A percentile compares a stretch with the other conserved stretches of the same genome.
phyloP scores from a whole-genome alignment of 2,888 invertebrate species.

The Choreutis nemorana region DNA sequence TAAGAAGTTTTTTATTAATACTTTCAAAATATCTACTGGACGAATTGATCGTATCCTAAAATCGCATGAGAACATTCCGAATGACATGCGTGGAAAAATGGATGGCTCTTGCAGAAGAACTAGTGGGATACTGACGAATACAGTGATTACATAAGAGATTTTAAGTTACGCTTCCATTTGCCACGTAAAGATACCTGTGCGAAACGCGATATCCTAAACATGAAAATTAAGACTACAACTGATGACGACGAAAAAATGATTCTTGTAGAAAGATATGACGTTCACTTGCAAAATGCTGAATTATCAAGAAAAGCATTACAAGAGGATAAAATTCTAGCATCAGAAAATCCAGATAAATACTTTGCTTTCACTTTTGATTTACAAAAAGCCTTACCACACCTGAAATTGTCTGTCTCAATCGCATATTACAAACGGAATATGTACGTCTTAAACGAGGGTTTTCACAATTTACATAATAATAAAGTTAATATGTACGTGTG shows the following conservation, averaged over 20 bases:
- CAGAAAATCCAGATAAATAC: conserved; percentile 8
- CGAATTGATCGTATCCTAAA: conserved; percentile 9
- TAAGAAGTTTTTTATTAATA: conserved; percentile 7
- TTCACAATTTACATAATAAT: conserved; percentile 16
- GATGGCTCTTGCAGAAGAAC: conserved; percentile 8
- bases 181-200: too few species aligned
- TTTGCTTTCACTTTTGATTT: conserved; percentile 10
- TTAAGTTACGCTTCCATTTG: too few species aligned
- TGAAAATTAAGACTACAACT: too few species aligned
- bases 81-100: conserved; percentile 7
- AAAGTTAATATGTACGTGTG: conserved; percentile 17
- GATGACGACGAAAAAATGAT: too few species aligned
- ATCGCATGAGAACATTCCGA: conserved; percentile 8
- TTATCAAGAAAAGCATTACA: too few species aligned
- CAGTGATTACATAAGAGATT: too few species aligned
- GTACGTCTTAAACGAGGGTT: conserved; percentile 17
- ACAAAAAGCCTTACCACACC: conserved; percentile 16
- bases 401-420: conserved; percentile 15
- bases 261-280: too few species aligned
- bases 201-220: too few species aligned
- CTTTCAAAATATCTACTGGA: conserved; percentile 8
- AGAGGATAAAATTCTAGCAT: too few species aligned
- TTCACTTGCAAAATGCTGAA: too few species aligned
- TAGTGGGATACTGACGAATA: conserved; percentile 8
- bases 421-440: conserved; percentile 21